Conservation (phyloP, 2,888 invertebrate species). For the Chydorus sphaericus region DNA sequence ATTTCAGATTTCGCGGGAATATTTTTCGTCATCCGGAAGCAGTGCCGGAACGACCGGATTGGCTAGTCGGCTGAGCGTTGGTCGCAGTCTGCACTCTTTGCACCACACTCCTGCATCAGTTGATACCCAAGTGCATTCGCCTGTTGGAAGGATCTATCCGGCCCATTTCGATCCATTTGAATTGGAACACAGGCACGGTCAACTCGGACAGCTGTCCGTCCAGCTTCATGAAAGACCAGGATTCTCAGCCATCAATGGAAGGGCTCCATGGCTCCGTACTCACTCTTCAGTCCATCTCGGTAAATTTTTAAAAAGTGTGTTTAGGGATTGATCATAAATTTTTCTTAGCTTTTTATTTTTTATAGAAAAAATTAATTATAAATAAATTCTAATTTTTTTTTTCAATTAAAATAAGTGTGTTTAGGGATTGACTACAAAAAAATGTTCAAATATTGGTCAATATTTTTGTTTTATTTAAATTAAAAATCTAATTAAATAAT, state of each 20-base stretch:
- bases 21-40: conserved; percentile 1
- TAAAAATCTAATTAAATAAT: no score
- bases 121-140: no score
- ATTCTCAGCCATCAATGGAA: neutral
- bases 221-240: neutral
- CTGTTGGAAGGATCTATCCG: neutral
- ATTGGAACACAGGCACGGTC: neutral
- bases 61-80: conserved; percentile 1
- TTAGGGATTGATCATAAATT: no score
- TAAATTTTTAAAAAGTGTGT: no score
- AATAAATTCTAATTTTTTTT: no score
- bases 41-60: conserved; percentile 5
- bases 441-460: no score
- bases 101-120: no score
- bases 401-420: no score
- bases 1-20: neutral
- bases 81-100: neutral
- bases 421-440: no score
- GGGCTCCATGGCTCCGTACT: neutral
- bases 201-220: neutral
- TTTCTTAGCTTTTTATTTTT: no score
- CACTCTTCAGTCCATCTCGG: neutral
- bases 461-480: no score
- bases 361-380: no score
- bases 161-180: neutral